Percentiles rank a stretch among this genome's conserved stretches.
Conservation (phyloP, 2,797 vertebrate species). For the Syngnathus acus region DNA sequence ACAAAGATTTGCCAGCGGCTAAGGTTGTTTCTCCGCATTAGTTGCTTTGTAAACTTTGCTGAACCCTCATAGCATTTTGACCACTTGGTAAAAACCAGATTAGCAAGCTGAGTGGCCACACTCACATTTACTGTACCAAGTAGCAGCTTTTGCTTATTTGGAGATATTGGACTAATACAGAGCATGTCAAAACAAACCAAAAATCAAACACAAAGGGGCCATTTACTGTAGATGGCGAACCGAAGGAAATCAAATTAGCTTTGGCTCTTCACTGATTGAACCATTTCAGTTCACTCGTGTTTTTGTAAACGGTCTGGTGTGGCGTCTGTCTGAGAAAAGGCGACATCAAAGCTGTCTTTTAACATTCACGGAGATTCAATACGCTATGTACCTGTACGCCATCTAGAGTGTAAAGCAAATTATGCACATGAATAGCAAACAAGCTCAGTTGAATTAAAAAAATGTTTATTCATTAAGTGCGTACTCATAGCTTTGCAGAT, state of each 20-base stretch:
- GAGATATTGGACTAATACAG: neutral
- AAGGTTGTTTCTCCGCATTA: constrained; percentile 44
- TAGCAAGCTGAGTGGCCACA: constrained; percentile 33
- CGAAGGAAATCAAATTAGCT: neutral
- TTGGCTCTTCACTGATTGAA: neutral
- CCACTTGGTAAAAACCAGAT: constrained; percentile 51
- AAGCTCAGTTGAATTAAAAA: neutral
- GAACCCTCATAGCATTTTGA: constrained; percentile 51
- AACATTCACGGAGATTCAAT: neutral
- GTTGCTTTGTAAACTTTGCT: constrained; percentile 61
- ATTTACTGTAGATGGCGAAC: too few relatives aligned
- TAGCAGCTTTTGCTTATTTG: constrained; percentile 18
- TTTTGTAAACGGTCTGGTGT: neutral
- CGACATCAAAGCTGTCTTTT: neutral
- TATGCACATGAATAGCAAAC: neutral
- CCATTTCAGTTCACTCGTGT: neutral
- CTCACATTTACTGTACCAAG: constrained; percentile 21
- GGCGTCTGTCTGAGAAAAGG: neutral
- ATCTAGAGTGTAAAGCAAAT: neutral
- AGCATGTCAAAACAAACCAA: neutral
- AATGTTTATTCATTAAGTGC: neutral
- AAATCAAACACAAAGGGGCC: neutral
- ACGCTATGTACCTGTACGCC: neutral
- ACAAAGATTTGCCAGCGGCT: constrained; percentile 37
- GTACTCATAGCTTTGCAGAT: neutral